Evolutionary conservation across 2,888 invertebrate species (phyloP).

Genomic region (Aleiodes testaceus): DNA sequence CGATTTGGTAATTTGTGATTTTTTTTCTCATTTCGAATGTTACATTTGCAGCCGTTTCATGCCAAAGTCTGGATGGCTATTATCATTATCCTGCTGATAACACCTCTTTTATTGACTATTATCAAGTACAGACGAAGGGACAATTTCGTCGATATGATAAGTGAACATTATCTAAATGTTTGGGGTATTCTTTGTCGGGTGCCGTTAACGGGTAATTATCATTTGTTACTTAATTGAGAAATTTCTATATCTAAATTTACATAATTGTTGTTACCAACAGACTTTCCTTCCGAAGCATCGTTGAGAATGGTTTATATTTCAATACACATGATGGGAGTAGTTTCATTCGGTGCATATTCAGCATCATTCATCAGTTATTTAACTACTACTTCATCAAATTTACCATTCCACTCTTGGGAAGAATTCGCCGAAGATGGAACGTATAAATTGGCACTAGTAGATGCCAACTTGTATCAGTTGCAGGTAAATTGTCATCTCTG

Average conservation of each 20-base stretch:
- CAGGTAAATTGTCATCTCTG: conserved; percentile 35
- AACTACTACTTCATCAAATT: no score
- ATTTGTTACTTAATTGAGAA: conserved; percentile 52
- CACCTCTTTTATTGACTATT: conserved; percentile 42
- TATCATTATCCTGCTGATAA: conserved; percentile 39
- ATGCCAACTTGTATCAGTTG: conserved; percentile 58
- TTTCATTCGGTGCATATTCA: no score
- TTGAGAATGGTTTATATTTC: no score
- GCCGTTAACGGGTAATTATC: conserved; percentile 55
- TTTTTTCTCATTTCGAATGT: not conserved
- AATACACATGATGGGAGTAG: no score
- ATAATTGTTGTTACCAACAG: no score
- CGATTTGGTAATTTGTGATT: no score
- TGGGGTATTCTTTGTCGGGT: no score
- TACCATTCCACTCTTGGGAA: no score
- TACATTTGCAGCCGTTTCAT: conserved; percentile 40
- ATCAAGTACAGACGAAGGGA: conserved; percentile 42
- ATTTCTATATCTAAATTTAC: no score
- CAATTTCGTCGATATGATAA: conserved; percentile 24
- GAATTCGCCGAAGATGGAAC: no score
- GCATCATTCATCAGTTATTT: no score
- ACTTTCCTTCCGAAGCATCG: no score
- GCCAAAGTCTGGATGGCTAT: conserved; percentile 51
- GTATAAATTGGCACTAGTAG: conserved; percentile 58
- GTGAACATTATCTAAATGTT: conserved; percentile 56